Base-by-base conservation (phyloP, 64 coral and sea anemone species). In the Trachythela sp. region DNA sequence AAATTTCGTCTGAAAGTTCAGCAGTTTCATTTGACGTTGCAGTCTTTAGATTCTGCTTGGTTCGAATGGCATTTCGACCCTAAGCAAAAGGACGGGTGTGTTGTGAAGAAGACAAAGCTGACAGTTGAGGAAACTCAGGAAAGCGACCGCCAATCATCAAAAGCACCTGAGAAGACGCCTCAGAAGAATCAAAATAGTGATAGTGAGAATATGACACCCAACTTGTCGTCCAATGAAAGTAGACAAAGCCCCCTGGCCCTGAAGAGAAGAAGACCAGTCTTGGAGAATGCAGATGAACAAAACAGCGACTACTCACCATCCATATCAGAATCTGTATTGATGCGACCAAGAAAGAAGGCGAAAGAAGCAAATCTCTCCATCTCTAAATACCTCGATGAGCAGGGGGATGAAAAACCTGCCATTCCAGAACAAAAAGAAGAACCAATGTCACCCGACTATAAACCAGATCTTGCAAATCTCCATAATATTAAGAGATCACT, bases 11-110 rank as follows among this genome's bases (percentile, higher is more conserved):
- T 80, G 15, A 80, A 80, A 39, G 75, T 80, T 37, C 33, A 80
- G 34, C 75, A 80, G 37, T 80, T 37, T 39, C 8, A 35, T 35
- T 35, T 80, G 30, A 80, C 75, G 15, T 20, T 2, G 9, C 0
- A 2, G 15, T 80, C 37, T 37, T 35, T 80, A 9, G 37, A 10
- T 37, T 37, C 75, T 35, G 30, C 75, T 37, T 37, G 31, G 75
- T 80, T 80, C 37, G 75, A 80, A 30, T 80, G 75, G 75, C 75
- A 39, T 30, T 80, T 80, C 35, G 75, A 80, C 30, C 75, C 75
- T 18, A 64, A 64, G 24, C 56, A 64, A 18, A 64, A 64, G 56
- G 56, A 22, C 56, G 56, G 56, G 13, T 64, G 56, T 29, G 31
- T 30, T 6, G 33, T 80, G 20, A 80, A 80, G 35, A 39, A 80